phyloP scores from a whole-genome alignment of 2,797 vertebrate species.

The Erpetoichthys calabaricus region DNA sequence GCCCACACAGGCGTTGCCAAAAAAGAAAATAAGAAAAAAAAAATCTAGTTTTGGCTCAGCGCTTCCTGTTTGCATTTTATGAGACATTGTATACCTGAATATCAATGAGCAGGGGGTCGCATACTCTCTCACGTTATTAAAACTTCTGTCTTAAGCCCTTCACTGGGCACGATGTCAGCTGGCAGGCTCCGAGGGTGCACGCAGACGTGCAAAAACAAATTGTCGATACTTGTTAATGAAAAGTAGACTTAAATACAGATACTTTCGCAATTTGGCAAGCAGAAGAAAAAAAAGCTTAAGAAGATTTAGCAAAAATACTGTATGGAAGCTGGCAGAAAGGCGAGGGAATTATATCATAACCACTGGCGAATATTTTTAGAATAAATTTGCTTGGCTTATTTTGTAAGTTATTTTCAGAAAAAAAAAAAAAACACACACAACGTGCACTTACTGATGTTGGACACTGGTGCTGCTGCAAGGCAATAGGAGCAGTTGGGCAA shows the following conservation, averaged over 20 bases:
- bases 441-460: no score
- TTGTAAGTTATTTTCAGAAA: no score
- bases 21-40: constrained; percentile 25
- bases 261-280: constrained; percentile 62
- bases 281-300: constrained; percentile 51
- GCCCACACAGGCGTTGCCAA: constrained; percentile 45
- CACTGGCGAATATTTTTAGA: constrained; percentile 33
- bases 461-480: no score
- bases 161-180: constrained; percentile 59
- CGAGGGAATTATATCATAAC: constrained; percentile 52
- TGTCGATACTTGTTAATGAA: constrained; percentile 57
- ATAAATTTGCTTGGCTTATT: no score
- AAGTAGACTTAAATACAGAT: constrained; percentile 62
- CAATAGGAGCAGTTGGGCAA: no score
- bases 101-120: constrained; percentile 55
- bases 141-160: constrained; percentile 60
- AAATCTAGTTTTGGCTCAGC: constrained; percentile 23
- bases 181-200: constrained; percentile 39
- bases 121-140: constrained; percentile 58
- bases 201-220: constrained; percentile 20
- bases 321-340: constrained; percentile 52
- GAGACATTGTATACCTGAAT: constrained; percentile 57
- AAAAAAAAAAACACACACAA: no score
- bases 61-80: constrained; percentile 50
- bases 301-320: constrained; percentile 56